Percentiles rank a stretch among this genome's conserved stretches.
These are phyloP conservation scores for Tyto alba DNA, from an alignment of 2,113 vertebrate species.

Conservation along the genomic window DNA sequence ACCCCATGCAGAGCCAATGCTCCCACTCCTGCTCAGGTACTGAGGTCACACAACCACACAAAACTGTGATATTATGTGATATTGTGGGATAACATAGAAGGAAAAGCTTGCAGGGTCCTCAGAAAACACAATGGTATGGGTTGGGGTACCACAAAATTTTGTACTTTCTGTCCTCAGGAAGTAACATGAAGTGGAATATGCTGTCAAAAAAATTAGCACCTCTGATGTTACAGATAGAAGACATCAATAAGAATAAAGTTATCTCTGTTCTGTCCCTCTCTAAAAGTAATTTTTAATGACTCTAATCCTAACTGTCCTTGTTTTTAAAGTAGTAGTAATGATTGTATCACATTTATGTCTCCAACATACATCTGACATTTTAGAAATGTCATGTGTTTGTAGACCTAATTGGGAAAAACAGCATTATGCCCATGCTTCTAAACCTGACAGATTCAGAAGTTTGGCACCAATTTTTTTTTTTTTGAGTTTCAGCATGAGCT, in stretches of 20 bases:
- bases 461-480: background rate
- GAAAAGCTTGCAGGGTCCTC: background rate
- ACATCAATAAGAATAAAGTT: background rate
- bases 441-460: background rate
- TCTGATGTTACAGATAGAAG: background rate
- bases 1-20: background rate
- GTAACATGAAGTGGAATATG: background rate
- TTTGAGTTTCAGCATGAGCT: background rate
- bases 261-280: background rate
- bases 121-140: background rate
- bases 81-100: background rate
- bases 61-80: background rate
- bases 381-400: background rate
- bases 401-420: background rate
- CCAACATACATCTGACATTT: background rate
- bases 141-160: background rate
- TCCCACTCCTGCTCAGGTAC: background rate
- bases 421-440: background rate
- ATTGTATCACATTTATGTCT: background rate
- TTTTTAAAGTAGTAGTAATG: background rate
- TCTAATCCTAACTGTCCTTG: background rate
- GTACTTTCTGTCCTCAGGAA: background rate
- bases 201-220: background rate
- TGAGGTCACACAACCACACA: background rate
- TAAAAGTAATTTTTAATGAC: background rate